Evolutionary conservation across 1,140 invertebrate species (phyloP), one percentile per base, ranked within the genome.

Genomic region (Drosophila suzukii): DNA sequence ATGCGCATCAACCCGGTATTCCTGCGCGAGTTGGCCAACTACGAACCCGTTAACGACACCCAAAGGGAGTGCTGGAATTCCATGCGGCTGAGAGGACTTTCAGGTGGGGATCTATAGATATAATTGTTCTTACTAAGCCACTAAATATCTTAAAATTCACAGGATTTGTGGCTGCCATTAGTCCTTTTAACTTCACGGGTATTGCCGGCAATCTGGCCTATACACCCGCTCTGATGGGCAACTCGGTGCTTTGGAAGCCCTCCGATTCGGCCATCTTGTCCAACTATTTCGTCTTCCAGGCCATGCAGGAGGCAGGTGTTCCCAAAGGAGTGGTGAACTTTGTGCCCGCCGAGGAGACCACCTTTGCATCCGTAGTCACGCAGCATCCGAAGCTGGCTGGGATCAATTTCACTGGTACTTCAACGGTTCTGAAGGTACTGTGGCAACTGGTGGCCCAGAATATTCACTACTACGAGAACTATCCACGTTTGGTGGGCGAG

Each of bases 171-270:
- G 98, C 98, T 7, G 98, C 99, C 0, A 95, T 99, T 4, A 97
- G 98, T 68, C 99, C 99, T 0, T 99, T 99, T 92, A 99, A 99
- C 93, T 99, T 99, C 88, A 99, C 99, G 30, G 98, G 99, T 4
- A 99, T 99, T 85, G 98, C 98, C 53, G 99, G 98, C 36, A 99
- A 99, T 93, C 93, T 99, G 49, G 96, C 97, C 0, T 97, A 97
- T 78, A 98, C 98, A 2, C 98, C 99, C 1, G 98, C 98, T 24
- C 93, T 99, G 11, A 99, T 99, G 97, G 99, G 99, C n/a, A 99
- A 99, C 93, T 95, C 95, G 10, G 97, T 98, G 7, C 77, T 99
- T 34, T 99, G 98, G 98, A 99, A 99, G 92, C 98, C 99, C 3
- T 99, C 98, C 5, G 98, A 99, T 84, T 99, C 98, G 4, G 98